Evolutionary conservation across 2,888 invertebrate genomes (phyloP).

Genomic region (Corythucha ciliata): DNA sequence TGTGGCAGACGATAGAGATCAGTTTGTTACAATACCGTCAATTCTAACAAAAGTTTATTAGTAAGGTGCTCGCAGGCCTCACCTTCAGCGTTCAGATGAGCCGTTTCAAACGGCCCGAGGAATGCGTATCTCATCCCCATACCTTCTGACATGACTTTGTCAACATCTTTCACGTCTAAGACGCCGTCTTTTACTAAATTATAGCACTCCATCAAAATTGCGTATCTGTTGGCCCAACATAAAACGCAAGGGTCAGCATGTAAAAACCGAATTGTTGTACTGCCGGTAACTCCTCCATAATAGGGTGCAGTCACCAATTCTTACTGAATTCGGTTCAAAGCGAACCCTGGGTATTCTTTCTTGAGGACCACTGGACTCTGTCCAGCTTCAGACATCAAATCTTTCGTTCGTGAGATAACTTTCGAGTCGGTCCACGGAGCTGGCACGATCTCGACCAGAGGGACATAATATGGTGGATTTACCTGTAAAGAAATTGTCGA

Average conservation of each 20-base stretch:
- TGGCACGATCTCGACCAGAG: conserved; percentile 87
- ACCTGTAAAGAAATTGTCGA: conserved; percentile 47
- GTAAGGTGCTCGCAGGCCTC: conserved; percentile 37
- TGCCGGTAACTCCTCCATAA: neutral
- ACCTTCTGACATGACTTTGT: conserved; percentile 88
- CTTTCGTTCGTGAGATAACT: conserved; percentile 61
- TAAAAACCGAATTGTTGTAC: neutral
- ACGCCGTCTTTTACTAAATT: conserved; percentile 74
- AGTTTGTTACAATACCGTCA: neutral
- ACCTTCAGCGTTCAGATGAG: conserved; percentile 90
- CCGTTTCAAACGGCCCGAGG: conserved; percentile 85
- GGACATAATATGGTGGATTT: conserved; percentile 94
- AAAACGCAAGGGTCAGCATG: neutral
- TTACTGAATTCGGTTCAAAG: conserved; percentile 84
- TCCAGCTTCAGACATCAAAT: conserved; percentile 76
- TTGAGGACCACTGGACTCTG: conserved; percentile 81
- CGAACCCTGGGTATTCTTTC: conserved; percentile 85
- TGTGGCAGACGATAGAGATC: conserved; percentile 34
- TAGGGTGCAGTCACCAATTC: conserved; percentile 33
- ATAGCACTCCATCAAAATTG: conserved; percentile 87
- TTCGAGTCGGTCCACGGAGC: conserved; percentile 84
- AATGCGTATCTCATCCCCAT: conserved; percentile 93
- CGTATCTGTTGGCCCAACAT: conserved; percentile 53
- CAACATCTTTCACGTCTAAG: conserved; percentile 78
- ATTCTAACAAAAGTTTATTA: neutral